Conservation (phyloP, 2,797 vertebrate species). For the Diplodus puntazzo region DNA sequence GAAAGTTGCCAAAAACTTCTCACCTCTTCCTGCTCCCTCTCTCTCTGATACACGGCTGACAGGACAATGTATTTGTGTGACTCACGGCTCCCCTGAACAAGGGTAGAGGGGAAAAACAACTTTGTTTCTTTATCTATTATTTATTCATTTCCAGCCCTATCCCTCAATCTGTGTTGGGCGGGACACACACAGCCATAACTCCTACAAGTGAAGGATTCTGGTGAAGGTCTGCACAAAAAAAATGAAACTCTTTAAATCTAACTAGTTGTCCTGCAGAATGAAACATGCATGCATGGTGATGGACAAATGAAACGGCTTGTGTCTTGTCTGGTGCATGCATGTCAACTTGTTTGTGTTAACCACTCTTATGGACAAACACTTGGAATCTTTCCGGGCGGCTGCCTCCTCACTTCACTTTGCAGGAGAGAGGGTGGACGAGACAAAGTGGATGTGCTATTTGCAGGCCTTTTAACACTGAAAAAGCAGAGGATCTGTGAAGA, state of each 20-base stretch:
- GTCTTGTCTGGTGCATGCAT: slow-evolving; percentile 25
- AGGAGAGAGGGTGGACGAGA: slow-evolving; percentile 25
- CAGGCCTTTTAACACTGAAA: slow-evolving; percentile 70
- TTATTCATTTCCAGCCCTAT: slow-evolving; percentile 46
- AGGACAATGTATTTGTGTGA: slow-evolving; percentile 48
- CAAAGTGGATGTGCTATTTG: slow-evolving; percentile 54
- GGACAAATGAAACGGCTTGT: slow-evolving; percentile 3
- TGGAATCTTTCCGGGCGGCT: slow-evolving; percentile 34
- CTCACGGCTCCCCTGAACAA: slow-evolving; percentile 37
- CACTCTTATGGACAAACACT: slow-evolving; percentile 29
- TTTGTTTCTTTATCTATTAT: slow-evolving; percentile 59
- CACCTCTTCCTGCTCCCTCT: slow-evolving; percentile 1
- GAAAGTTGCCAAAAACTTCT: slow-evolving; percentile 36
- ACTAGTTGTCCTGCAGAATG: slow-evolving; percentile 17
- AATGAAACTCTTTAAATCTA: slow-evolving; percentile 33
- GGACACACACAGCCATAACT: slow-evolving; percentile 30
- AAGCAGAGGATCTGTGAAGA: slow-evolving; percentile 55
- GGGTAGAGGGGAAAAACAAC: slow-evolving; percentile 47
- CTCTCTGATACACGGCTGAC: slow-evolving; percentile 42
- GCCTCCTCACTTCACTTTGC: slow-evolving; percentile 37
- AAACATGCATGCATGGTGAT: slow-evolving; percentile 15
- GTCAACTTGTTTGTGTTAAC: slow-evolving; percentile 38
- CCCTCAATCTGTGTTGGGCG: slow-evolving; percentile 37
- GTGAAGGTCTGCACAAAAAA: slow-evolving; percentile 38
- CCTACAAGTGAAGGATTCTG: slow-evolving; percentile 35